Percentiles rank a stretch among this genome's conserved stretches.
These are phyloP conservation scores for Liodrosophila aerea DNA, from an alignment of 2,888 invertebrate species.

Conservation along the genomic window DNA sequence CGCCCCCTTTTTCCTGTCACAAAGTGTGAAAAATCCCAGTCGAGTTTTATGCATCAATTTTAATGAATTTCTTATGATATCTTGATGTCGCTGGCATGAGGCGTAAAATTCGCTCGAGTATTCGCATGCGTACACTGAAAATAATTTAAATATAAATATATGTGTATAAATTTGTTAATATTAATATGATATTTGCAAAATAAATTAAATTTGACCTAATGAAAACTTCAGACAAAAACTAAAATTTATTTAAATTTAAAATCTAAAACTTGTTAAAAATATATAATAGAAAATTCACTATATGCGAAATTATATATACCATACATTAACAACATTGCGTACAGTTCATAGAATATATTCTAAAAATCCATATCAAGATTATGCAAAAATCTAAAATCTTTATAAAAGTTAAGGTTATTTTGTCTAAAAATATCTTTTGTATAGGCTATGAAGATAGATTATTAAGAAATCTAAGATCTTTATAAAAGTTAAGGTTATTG, in stretches of 20 bases:
- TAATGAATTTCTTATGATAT: constrained; percentile 52
- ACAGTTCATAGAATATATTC: neutral
- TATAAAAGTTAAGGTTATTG: too few species aligned
- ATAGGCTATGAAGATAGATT: too few species aligned
- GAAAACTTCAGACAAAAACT: too few species aligned
- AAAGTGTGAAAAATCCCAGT: constrained; percentile 12
- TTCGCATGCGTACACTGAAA: constrained; percentile 13
- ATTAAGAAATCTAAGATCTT: too few species aligned
- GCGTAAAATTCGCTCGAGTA: constrained; percentile 56
- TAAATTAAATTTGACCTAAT: too few species aligned
- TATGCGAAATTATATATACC: too few species aligned
- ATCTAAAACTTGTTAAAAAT: neutral
- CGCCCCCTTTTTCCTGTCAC: constrained; percentile 2
- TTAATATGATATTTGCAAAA: too few species aligned
- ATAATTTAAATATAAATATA: neutral
- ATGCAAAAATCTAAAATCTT: neutral
- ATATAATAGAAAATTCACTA: too few species aligned
- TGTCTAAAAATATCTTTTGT: too few species aligned
- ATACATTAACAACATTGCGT: too few species aligned
- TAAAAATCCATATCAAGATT: neutral
- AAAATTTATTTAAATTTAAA: neutral
- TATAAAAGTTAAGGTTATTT: too few species aligned
- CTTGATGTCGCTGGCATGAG: constrained; percentile 49
- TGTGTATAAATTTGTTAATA: neutral
- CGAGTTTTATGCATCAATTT: constrained; percentile 19